Conservation (phyloP, 2,888 invertebrate genomes). For the Megastigmus dorsalis region DNA sequence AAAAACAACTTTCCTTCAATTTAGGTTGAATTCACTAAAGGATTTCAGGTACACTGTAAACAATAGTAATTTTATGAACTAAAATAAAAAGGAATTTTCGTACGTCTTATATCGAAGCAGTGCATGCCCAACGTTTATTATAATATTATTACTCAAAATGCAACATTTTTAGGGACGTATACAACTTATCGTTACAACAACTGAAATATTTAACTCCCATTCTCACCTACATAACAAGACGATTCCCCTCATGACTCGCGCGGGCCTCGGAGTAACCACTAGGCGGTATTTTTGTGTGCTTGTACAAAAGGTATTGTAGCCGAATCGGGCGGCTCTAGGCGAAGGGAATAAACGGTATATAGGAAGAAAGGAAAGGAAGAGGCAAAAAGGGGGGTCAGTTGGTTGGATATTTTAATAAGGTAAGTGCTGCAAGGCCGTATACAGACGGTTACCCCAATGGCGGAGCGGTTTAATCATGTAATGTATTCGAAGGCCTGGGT, state of each 20-base stretch:
- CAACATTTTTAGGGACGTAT: background rate
- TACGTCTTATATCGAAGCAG: too few relatives aligned
- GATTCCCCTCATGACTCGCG: background rate
- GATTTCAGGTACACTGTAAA: too few relatives aligned
- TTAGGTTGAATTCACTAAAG: too few relatives aligned
- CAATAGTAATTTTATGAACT: too few relatives aligned
- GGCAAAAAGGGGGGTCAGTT: slow-evolving; percentile 60
- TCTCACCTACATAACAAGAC: background rate
- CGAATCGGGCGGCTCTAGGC: background rate
- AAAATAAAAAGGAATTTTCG: too few relatives aligned
- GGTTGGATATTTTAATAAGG: slow-evolving; percentile 74
- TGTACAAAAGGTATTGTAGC: background rate
- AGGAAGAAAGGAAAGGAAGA: slow-evolving; percentile 34
- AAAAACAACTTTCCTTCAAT: too few relatives aligned
- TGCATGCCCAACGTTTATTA: too few relatives aligned
- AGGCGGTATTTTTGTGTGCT: too few relatives aligned
- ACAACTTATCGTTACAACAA: too few relatives aligned
- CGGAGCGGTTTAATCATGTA: slow-evolving; percentile 74
- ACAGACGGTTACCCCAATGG: slow-evolving; percentile 64
- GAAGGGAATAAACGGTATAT: background rate
- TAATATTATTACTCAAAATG: background rate
- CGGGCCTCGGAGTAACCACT: too few relatives aligned
- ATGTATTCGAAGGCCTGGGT: slow-evolving; percentile 72
- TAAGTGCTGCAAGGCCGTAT: slow-evolving; percentile 72
- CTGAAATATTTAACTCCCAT: too few relatives aligned